phyloP scores from a whole-genome alignment of 1,140 invertebrate species.

The Elysia chlorotica region DNA sequence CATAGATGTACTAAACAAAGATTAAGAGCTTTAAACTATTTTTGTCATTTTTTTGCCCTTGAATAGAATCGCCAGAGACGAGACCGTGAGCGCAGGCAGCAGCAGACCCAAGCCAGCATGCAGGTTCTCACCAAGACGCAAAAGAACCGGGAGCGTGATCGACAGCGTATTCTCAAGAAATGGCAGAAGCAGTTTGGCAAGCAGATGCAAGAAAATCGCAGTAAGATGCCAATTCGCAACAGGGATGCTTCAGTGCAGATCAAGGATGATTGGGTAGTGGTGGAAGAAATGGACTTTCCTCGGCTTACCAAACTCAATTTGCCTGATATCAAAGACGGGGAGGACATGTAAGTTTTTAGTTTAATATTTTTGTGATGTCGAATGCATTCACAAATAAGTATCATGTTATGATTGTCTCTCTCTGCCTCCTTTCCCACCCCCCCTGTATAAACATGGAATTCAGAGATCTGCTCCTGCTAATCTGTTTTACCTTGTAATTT shows the following conservation, averaged over 20 bases:
- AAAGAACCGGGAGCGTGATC: slow-evolving; percentile 68
- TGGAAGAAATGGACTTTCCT: slow-evolving; percentile 99
- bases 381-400: background rate
- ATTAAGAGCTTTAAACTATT: slow-evolving; percentile 1
- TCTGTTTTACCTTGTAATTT: too few relatives aligned
- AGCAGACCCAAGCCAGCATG: slow-evolving; percentile 68
- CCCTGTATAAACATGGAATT: too few relatives aligned
- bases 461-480: too few relatives aligned
- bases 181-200: slow-evolving; percentile 85
- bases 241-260: slow-evolving; percentile 98
- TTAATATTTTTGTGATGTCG: background rate
- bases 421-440: too few relatives aligned
- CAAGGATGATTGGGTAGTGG: slow-evolving; percentile 92
- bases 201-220: slow-evolving; percentile 69
- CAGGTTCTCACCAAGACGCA: slow-evolving; percentile 65
- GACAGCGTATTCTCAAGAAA: slow-evolving; percentile 69
- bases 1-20: background rate
- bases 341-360: slow-evolving; percentile 69
- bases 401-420: too few relatives aligned
- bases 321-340: slow-evolving; percentile 78
- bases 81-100: slow-evolving; percentile 66
- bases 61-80: slow-evolving; percentile 68
- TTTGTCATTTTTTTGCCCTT: slow-evolving; percentile 33
- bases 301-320: slow-evolving; percentile 87
- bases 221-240: slow-evolving; percentile 68